Base-by-base conservation (phyloP, 1,140 invertebrate species). In the Drosophila erecta region DNA sequence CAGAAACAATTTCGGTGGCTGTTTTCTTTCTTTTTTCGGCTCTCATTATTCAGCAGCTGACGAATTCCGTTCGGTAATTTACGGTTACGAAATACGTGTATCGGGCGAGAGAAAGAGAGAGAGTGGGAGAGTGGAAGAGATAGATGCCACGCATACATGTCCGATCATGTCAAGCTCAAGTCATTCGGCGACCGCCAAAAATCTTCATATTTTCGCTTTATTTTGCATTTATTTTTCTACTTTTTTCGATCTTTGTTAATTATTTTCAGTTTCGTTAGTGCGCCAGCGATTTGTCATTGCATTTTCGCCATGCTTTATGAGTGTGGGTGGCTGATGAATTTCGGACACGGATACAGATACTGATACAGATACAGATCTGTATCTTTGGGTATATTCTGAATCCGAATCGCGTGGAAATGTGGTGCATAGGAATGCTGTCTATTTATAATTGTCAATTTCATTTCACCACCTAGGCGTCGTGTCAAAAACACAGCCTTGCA, bases 401-500 rank as follows among this genome's bases (percentile, higher is more conserved):
- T 64, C 37, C 51, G 67, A 56, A 71, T 71, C 51, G 33, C 30
- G 67, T 71, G 67, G 66, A 70, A 70, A 69, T 71, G 41, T 81
- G 37, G 73, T 76, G 61, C 55, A 76, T 76, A 76, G 76, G 47
- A 75, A 57, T 83, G 58, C 61, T 69, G 62, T 51, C 81, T 86
- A 86, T 86, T 86, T 87, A 70, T 86, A 86, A 76, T 79, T 87
- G 78, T 71, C 84, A 86, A 86, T 86, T 51, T 51, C 49, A 51
- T 51, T 51, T 51, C 49, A 69, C 49, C 55, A 69, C 57, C 62
- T 54, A 80, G 73, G 62, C 74, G 70, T 61, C 78, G 83, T 86
- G 81, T 87, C 78, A 86, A 86, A 86, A 86, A 69, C 81, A 78
- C 64, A 87, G 79, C 81, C 81, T 86, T 86, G 81, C 81, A 86